A percentile compares a stretch with the other conserved stretches of the same genome.
phyloP scores from a whole-genome alignment of 2,888 invertebrate genomes.

The Scaptomyza flava region DNA sequence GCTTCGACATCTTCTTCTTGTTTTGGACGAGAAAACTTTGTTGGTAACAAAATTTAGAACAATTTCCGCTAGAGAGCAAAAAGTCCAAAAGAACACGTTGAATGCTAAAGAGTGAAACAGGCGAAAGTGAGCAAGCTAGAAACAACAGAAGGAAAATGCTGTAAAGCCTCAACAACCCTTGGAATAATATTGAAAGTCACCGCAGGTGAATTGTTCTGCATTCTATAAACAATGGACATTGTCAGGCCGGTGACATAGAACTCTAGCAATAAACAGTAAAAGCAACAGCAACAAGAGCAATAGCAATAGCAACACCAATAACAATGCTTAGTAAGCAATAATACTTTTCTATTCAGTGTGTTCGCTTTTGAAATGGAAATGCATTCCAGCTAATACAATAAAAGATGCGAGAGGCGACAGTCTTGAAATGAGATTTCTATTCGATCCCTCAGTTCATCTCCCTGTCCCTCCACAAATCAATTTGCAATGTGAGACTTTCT shows the following conservation, averaged over 20 bases:
- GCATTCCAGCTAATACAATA: slow-evolving; percentile 63
- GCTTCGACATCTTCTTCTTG: slow-evolving; percentile 3
- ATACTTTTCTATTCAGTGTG: slow-evolving; percentile 51
- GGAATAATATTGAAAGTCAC: slow-evolving; percentile 34
- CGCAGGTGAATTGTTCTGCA: slow-evolving; percentile 46
- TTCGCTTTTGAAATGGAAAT: slow-evolving; percentile 59
- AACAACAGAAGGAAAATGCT: not conserved
- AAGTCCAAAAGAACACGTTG: slow-evolving; percentile 26
- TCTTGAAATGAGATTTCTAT: slow-evolving; percentile 43
- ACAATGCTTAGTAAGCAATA: slow-evolving; percentile 42
- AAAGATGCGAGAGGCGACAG: slow-evolving; percentile 21
- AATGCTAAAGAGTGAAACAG: slow-evolving; percentile 27
- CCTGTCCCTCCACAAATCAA: slow-evolving; percentile 3
- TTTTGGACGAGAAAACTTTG: slow-evolving; percentile 45
- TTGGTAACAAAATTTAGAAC: slow-evolving; percentile 64
- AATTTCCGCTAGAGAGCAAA: slow-evolving; percentile 58
- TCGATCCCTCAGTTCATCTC: not conserved
- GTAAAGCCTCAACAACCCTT: slow-evolving; percentile 5
- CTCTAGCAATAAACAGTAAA: not conserved
- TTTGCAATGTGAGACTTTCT: slow-evolving; percentile 50
- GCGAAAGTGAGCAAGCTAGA: slow-evolving; percentile 45
- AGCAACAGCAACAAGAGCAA: slow-evolving; percentile 6
- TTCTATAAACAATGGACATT: slow-evolving; percentile 43
- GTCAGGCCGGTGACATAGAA: slow-evolving; percentile 34
- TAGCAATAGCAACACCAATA: slow-evolving; percentile 4